A percentile compares a stretch with the other conserved stretches of the same genome.
phyloP scores from a whole-genome alignment of 2,113 vertebrate genomes.

The Cardinalis cardinalis region DNA sequence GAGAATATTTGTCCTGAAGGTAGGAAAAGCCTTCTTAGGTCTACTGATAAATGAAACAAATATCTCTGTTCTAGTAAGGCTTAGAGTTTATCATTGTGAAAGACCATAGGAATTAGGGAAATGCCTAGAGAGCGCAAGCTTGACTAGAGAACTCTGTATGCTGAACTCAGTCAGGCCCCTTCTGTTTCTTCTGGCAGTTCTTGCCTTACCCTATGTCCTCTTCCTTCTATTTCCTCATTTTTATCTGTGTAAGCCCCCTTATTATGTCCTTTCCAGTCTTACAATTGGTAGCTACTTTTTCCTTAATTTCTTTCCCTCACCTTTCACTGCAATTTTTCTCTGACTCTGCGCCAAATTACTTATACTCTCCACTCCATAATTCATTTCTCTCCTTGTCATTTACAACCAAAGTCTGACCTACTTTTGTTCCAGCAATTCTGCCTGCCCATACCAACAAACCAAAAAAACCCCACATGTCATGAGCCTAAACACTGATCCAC shows the following conservation, averaged over 20 bases:
- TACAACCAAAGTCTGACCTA: not conserved
- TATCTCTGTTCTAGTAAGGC: not conserved
- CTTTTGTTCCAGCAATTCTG: not conserved
- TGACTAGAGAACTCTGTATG: not conserved
- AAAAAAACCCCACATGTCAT: accelerated
- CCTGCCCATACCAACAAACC: not conserved
- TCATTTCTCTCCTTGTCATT: not conserved
- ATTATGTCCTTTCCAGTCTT: not conserved
- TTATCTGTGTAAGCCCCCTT: not conserved
- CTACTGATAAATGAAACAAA: not conserved
- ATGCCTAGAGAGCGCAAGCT: not conserved
- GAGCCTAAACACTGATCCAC: not conserved
- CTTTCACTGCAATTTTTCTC: not conserved
- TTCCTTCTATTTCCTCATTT: not conserved
- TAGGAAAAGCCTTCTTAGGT: not conserved
- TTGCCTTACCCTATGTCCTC: not conserved
- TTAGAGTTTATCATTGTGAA: not conserved
- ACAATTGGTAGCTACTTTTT: not conserved
- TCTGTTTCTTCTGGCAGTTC: not conserved
- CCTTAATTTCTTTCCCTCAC: not conserved
- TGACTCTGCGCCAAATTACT: not conserved
- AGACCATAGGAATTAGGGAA: not conserved
- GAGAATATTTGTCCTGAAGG: not conserved
- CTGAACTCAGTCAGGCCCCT: not conserved
- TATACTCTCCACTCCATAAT: not conserved